Conservation (phyloP, 1,140 invertebrate species). For the Akabosia matsudoensis region DNA sequence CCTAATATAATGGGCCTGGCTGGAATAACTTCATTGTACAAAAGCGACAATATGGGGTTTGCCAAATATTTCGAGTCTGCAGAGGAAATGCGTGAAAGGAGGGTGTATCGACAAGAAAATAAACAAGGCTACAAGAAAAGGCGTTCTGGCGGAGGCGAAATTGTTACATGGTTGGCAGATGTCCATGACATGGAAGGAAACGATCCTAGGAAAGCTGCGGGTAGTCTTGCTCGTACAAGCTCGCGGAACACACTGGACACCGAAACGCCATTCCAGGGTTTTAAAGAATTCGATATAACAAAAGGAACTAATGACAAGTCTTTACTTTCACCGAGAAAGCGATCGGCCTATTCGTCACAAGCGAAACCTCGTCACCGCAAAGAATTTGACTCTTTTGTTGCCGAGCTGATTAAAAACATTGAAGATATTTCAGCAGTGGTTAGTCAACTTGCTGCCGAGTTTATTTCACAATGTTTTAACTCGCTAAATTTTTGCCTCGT, state of each 20-base stretch:
- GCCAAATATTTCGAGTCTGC: not conserved
- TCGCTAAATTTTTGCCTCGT: not conserved
- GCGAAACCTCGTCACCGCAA: not conserved
- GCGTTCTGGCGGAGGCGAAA: not conserved
- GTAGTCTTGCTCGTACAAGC: not conserved
- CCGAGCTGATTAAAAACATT: not conserved
- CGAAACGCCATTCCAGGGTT: not conserved
- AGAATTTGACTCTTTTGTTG: conserved; percentile 9
- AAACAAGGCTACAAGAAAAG: not conserved
- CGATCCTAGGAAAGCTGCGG: not conserved
- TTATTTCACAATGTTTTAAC: not conserved
- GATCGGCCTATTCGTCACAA: not conserved
- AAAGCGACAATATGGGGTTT: not conserved
- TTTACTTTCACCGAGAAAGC: not conserved
- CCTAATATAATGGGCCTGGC: not conserved
- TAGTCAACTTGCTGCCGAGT: not conserved
- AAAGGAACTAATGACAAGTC: too few species aligned
- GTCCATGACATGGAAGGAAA: not conserved
- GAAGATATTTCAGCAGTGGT: not conserved
- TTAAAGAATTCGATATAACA: not conserved
- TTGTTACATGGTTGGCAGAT: not conserved
- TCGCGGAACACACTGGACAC: not conserved
- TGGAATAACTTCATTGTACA: not conserved
- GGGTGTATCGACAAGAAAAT: not conserved
- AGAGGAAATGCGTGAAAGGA: not conserved